Evolutionary conservation across 2,797 vertebrate genomes (phyloP), one percentile per base, ranked within the genome.

Genomic region (Hoplostethus mediterraneus): DNA sequence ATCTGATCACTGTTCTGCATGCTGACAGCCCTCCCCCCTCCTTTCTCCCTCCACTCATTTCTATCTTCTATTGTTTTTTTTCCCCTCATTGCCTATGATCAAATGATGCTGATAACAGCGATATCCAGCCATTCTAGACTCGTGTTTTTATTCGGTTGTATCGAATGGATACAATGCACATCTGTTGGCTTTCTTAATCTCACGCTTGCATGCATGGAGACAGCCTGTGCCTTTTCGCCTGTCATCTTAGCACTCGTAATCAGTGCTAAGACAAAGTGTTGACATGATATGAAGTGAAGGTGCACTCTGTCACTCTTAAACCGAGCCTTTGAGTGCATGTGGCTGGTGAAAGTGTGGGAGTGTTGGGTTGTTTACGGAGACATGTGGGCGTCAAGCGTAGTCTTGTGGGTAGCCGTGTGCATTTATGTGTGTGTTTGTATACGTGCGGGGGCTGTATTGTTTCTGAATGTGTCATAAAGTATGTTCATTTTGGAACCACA

Each of bases 1-100:
- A 93, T 90, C 84, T 89, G 85, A 95, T 95, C 90, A 74, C 91
- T 92, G 87, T 82, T 84, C 65, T 74, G 80, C 82, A 85, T 70
- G 62, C 83, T 90, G 85, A 89, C 86, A 90, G 87, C 89, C 87
- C 82, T 68, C 65, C 40, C 52, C 52, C 28, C 10, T 64, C 67
- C 67, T 67, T 56, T 52, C 48, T 55, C 47, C 44, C 66, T 49
- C 25, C 68, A 45, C 61, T 64, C 73, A 14, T 59, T 80, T 62
- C 56, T 79, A 47, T 72, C 31, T 67, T 77, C 68, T 42, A 17
- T 81, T 73, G 81, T 91, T 83, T 54, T 13, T 74, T 36, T 59
- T 73, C 21, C 21, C 21, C 72, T 79, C 73, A 67, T 58, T 28
- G 42, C 42, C 3, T 54, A 63, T 54, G 65, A 67, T 75, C 52